Conservation (phyloP, 2,113 vertebrate genomes). For the Perca flavescens region DNA sequence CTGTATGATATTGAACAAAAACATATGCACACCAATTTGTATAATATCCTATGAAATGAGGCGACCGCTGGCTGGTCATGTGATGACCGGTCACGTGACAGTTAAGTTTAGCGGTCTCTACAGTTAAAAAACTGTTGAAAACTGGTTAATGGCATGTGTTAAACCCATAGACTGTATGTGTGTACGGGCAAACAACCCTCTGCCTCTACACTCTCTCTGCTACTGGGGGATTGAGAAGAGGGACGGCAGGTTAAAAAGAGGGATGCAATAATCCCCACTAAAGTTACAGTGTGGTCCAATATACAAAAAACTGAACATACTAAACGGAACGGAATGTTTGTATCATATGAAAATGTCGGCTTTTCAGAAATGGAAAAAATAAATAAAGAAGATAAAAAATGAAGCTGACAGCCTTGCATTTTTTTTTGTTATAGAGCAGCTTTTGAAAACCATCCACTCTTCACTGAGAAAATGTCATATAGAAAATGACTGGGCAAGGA, state of each 20-base stretch:
- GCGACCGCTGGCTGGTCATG: too few species aligned
- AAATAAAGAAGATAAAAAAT: background rate
- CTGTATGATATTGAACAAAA: too few species aligned
- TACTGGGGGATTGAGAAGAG: too few species aligned
- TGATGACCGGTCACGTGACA: too few species aligned
- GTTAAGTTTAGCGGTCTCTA: too few species aligned
- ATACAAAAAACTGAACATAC: background rate
- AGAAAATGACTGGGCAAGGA: constrained; percentile 6
- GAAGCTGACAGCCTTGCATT: constrained; percentile 7
- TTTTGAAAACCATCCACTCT: constrained; percentile 13
- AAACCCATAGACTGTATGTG: background rate
- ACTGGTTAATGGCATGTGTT: background rate
- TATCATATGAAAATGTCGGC: constrained; percentile 12
- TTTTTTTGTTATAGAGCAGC: constrained; percentile 12
- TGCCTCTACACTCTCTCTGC: too few species aligned
- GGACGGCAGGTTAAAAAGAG: too few species aligned
- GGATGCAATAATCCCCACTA: background rate
- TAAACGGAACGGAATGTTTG: background rate
- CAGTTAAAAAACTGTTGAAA: background rate
- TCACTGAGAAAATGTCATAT: constrained; percentile 38
- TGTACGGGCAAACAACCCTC: too few species aligned
- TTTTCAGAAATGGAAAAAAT: background rate
- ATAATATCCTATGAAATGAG: too few species aligned
- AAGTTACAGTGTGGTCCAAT: background rate
- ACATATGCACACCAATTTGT: too few species aligned